These are phyloP conservation scores for Emmelina monodactyla DNA, from an alignment of 2,888 invertebrate genomes.

Conservation along the genomic window DNA sequence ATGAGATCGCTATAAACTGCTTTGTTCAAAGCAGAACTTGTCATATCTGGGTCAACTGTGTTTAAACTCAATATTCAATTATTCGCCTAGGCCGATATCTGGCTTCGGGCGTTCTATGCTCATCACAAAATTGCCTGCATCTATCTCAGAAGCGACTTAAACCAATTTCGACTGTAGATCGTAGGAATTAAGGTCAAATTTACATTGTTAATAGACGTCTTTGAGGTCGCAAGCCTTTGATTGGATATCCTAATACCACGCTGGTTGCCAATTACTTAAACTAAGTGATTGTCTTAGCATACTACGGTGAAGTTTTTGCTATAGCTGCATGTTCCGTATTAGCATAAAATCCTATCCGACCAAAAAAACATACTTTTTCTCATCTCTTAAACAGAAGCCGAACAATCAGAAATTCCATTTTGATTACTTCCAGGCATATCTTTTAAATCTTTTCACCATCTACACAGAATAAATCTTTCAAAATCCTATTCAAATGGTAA, in stretches of 20 bases:
- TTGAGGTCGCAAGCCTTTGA: constrained; percentile 42
- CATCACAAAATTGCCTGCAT: constrained; percentile 43
- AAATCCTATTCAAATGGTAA: background rate
- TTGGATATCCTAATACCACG: constrained; percentile 41
- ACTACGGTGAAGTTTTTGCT: too few relatives aligned
- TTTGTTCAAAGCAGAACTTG: constrained; percentile 4
- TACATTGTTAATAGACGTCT: constrained; percentile 16
- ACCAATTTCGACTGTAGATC: constrained; percentile 18
- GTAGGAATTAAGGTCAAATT: constrained; percentile 16
- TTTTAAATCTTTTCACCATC: background rate
- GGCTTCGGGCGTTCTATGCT: constrained; percentile 35
- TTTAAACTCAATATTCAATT: constrained; percentile 47
- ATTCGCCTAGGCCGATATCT: constrained; percentile 42
- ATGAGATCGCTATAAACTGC: constrained; percentile 4
- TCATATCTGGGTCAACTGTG: constrained; percentile 30
- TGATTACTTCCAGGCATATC: too few relatives aligned
- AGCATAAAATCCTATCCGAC: too few relatives aligned
- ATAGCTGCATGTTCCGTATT: too few relatives aligned
- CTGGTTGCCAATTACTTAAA: constrained; percentile 55
- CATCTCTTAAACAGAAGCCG: too few relatives aligned
- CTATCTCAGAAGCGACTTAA: constrained; percentile 18
- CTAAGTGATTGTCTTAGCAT: constrained; percentile 60
- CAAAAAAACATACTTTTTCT: too few relatives aligned
- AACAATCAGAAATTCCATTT: too few relatives aligned
- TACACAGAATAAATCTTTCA: background rate